Evolutionary conservation across 2,888 invertebrate genomes (phyloP), one percentile per base, ranked within the genome.

Genomic region (Pheosia tremula): DNA sequence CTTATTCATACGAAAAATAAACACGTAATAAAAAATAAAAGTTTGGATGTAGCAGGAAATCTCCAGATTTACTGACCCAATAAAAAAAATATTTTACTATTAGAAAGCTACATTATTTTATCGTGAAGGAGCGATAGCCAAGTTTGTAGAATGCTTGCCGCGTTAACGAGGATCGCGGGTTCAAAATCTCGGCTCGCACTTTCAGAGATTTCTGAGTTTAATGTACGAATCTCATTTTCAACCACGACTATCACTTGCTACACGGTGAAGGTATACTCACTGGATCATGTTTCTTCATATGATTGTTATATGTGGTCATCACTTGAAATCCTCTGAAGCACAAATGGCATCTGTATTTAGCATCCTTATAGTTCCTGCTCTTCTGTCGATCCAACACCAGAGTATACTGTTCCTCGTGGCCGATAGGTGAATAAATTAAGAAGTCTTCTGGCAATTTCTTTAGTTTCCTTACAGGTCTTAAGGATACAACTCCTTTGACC

Each of bases 231-330:
- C 24, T 24, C 24, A 6, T 43, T 43, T 6, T 43, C 43, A 8
- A 43, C 5, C 9, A 43, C 11, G 11, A 9, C 0, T 4, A 47
- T n/a, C 3, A n/a, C 11, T 39, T 53, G 24, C 24, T 24, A 24
- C 0, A 24, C 24, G 24, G 24, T 24, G 24, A 24, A 24, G 4
- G 50, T 39, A 37, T 54, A 50, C 39, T 47, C 38, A 50, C 93
- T 64, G 91, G 87, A 67, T 91, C 86, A 79, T 93, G 93, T 77
- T 92, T 93, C 66, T 80, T 86, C 90, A 93, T 89, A 66, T 93
- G 93, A 45, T 90, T 91, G 49, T 76, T 81, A 62, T 85, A 92
- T 0, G 93, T 89, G 2, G 61, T 58, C 36, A 76, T 62, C 56
- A 85, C 85, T 13, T 92, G 75, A 55, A 89, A 93, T 0, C 92